Evolutionary conservation across 1,140 invertebrate genomes (phyloP).

Genomic region (Trachelipus rathkii): DNA sequence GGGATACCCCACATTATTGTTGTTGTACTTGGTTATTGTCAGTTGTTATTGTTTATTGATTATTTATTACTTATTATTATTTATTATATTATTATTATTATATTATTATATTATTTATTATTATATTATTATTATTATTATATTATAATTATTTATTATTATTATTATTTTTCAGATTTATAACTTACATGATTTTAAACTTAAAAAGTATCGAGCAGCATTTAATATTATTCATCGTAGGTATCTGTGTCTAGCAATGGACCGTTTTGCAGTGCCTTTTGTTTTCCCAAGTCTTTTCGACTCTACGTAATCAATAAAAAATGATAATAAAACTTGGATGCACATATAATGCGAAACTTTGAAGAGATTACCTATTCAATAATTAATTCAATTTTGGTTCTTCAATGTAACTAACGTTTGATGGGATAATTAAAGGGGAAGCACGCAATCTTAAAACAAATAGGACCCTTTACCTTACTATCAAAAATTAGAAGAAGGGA

Average conservation of each 20-base stretch:
- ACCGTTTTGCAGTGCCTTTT: conserved; percentile 17
- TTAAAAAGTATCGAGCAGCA: not conserved
- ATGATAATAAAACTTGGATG: not conserved
- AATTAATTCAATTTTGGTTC: conserved; percentile 20
- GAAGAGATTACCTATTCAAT: not conserved
- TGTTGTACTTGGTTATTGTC: too few species aligned
- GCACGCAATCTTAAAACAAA: conserved; percentile 3
- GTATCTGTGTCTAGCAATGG: not conserved
- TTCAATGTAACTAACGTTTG: conserved; percentile 23
- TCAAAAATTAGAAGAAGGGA: not conserved
- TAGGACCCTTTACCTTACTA: conserved; percentile 23
- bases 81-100: too few species aligned
- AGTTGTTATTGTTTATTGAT: too few species aligned
- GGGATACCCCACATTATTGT: too few species aligned
- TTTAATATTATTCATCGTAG: not conserved
- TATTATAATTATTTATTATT: too few species aligned
- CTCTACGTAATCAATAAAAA: not conserved
- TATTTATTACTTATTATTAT: too few species aligned
- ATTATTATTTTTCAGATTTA: too few species aligned
- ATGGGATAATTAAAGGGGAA: conserved; percentile 5
- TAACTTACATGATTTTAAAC: too few species aligned
- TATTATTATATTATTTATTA: too few species aligned
- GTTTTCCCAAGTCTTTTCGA: too few species aligned
- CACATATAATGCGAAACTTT: conserved; percentile 3
- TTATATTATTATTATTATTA: too few species aligned